Evolutionary conservation across 2,888 invertebrate genomes (phyloP).

Genomic region (Sicus ferrugineus): DNA sequence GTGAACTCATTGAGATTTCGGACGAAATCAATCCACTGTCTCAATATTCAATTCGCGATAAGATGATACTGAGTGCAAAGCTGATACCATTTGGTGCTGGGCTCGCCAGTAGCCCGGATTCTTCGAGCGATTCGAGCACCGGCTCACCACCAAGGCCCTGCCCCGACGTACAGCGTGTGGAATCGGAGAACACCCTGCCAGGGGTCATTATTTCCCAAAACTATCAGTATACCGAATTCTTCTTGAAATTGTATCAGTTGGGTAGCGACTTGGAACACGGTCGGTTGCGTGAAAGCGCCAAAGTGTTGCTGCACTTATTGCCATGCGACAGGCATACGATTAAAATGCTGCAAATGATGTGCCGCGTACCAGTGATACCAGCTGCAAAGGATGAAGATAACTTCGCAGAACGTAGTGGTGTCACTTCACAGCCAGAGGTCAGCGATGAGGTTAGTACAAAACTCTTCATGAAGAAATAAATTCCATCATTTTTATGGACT

Average conservation of each 20-base stretch:
- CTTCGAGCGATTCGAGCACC: constrained; percentile 93
- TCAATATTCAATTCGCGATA: constrained; percentile 67
- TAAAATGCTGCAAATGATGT: constrained; percentile 61
- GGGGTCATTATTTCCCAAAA: constrained; percentile 91
- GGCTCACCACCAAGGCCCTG: constrained; percentile 89
- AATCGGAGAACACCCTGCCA: constrained; percentile 88
- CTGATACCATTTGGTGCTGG: constrained; percentile 76
- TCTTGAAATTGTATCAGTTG: constrained; percentile 86
- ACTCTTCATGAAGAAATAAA: background rate
- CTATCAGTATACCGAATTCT: constrained; percentile 79
- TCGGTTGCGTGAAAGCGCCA: constrained; percentile 78
- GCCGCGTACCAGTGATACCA: constrained; percentile 49
- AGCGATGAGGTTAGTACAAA: constrained; percentile 2
- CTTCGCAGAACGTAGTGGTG: constrained; percentile 3
- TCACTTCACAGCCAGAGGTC: background rate
- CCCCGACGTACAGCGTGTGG: constrained; percentile 76
- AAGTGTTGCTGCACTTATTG: constrained; percentile 58
- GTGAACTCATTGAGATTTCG: constrained; percentile 69
- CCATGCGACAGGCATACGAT: constrained; percentile 66
- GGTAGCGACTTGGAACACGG: constrained; percentile 84
- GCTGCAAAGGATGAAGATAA: constrained; percentile 25
- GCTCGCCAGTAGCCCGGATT: constrained; percentile 84
- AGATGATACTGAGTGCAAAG: constrained; percentile 86
- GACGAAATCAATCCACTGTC: constrained; percentile 46
- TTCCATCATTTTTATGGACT: no score